Conservation (phyloP, 2,888 invertebrate genomes). For the Xylota segnis region DNA sequence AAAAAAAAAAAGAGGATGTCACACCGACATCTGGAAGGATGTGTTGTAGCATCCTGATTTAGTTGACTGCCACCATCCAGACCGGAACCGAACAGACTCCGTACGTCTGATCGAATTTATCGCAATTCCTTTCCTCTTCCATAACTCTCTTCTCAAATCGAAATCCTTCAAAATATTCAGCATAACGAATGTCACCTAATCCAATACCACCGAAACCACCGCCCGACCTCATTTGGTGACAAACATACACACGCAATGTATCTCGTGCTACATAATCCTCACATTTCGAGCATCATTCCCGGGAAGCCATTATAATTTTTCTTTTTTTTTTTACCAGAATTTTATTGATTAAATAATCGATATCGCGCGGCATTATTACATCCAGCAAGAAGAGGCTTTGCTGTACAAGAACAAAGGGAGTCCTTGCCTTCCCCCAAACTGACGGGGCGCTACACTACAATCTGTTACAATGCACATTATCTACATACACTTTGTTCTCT, state of each 20-base stretch:
- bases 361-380: conserved; percentile 68
- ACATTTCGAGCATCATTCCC: conserved; percentile 60
- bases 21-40: conserved; percentile 48
- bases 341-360: conserved; percentile 76
- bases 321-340: conserved; percentile 37
- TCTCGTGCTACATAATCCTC: conserved; percentile 55
- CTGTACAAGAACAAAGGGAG: conserved; percentile 58
- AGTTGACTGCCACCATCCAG: conserved; percentile 57
- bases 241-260: conserved; percentile 31
- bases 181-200: conserved; percentile 61
- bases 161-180: conserved; percentile 55
- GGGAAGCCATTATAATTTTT: conserved; percentile 68
- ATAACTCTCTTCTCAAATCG: conserved; percentile 37
- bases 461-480: conserved; percentile 75
- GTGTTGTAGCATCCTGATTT: conserved; percentile 62
- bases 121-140: conserved; percentile 37
- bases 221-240: not conserved
- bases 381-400: conserved; percentile 27
- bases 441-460: conserved; percentile 46
- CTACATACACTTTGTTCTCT: conserved; percentile 63
- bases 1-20: conserved; percentile 48
- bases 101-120: conserved; percentile 55
- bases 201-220: conserved; percentile 28
- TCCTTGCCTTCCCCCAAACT: conserved; percentile 21
- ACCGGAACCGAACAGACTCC: conserved; percentile 52